These are phyloP conservation scores for Xenus cinereus DNA, from an alignment of 2,113 vertebrate genomes.

Conservation along the genomic window DNA sequence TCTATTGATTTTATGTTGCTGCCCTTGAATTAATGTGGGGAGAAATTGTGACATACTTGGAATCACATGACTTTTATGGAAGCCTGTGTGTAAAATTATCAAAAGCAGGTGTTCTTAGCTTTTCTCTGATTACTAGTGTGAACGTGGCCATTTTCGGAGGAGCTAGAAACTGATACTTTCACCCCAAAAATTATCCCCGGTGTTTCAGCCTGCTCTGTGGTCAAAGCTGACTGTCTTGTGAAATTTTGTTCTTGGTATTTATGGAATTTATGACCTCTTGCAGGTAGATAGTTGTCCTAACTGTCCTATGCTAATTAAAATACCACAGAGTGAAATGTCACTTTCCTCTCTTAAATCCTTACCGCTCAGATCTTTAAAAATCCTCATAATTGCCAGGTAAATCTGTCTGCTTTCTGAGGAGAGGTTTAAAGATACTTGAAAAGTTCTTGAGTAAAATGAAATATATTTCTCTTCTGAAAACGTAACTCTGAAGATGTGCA, in stretches of 20 bases:
- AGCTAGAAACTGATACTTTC: rapidly evolving
- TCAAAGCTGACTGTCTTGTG: neutral
- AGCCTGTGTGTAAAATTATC: neutral
- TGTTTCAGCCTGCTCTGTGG: neutral
- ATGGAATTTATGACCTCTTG: neutral
- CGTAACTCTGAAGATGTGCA: neutral
- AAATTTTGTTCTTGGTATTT: neutral
- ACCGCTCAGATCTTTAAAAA: neutral
- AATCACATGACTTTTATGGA: neutral
- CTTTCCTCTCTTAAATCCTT: neutral
- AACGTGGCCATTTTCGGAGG: rapidly evolving
- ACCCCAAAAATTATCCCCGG: neutral
- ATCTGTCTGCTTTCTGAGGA: neutral
- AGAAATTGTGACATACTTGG: neutral
- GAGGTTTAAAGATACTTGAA: neutral
- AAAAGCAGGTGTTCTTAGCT: neutral
- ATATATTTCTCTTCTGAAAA: neutral
- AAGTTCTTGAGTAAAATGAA: neutral
- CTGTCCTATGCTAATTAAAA: neutral
- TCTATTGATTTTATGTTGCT: neutral
- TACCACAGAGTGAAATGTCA: neutral
- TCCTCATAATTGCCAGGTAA: neutral
- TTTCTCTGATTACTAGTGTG: rapidly evolving
- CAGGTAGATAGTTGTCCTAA: neutral
- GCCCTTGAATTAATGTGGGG: neutral